Evolutionary conservation across 2,113 vertebrate species (phyloP).

Genomic region (Corythornis vintsioides): DNA sequence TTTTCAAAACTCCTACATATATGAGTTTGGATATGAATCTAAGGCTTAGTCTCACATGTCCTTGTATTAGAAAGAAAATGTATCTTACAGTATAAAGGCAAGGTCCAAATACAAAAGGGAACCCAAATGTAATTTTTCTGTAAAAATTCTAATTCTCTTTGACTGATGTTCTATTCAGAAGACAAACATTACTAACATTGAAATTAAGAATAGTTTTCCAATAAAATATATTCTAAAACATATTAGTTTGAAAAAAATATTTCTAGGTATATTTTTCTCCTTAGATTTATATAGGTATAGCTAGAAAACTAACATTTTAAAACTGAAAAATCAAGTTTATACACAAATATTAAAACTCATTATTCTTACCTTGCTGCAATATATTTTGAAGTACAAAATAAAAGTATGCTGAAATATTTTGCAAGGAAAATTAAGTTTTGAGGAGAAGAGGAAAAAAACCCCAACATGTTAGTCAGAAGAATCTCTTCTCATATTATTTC

Average conservation of each 20-base stretch:
- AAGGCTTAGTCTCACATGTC: not conserved
- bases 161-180: not conserved
- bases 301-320: too few species aligned
- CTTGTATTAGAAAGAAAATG: not conserved
- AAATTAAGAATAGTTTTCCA: not conserved
- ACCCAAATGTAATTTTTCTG: not conserved
- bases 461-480: not conserved
- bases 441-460: not conserved
- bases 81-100: not conserved
- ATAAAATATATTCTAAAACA: not conserved
- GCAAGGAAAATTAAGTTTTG: not conserved
- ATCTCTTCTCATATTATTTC: not conserved
- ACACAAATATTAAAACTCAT: too few species aligned
- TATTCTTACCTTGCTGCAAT: not conserved
- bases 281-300: too few species aligned
- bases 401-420: not conserved
- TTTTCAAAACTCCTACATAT: not conserved
- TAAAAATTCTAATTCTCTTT: not conserved
- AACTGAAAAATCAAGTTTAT: too few species aligned
- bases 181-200: not conserved
- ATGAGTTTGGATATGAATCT: not conserved
- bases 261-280: too few species aligned
- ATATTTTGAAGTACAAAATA: not conserved
- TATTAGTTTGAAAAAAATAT: too few species aligned
- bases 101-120: not conserved